A percentile compares a stretch with the other conserved stretches of the same genome.
phyloP scores from a whole-genome alignment of 2,113 vertebrate species.

The Otolemur garnettii region DNA sequence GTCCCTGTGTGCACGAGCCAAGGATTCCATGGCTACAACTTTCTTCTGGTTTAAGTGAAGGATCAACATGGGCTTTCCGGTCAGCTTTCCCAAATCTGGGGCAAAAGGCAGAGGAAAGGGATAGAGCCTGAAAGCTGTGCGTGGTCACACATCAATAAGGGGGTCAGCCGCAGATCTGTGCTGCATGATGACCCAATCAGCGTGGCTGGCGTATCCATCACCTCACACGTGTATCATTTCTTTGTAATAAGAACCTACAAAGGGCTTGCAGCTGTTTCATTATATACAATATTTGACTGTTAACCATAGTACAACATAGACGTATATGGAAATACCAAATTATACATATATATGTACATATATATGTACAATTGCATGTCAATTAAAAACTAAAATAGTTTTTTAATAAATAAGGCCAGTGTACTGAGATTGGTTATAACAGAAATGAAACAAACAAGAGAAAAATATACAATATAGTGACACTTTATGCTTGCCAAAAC shows the following conservation, averaged over 20 bases:
- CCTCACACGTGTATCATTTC: not conserved
- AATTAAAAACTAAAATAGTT: not conserved
- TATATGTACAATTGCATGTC: not conserved
- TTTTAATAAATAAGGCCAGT: not conserved
- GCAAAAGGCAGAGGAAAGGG: accelerated
- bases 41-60: not conserved
- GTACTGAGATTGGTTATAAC: not conserved
- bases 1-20: accelerated
- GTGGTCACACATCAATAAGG: not conserved
- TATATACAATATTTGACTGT: not conserved
- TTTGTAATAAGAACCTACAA: not conserved
- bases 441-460: not conserved
- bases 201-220: not conserved
- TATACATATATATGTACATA: not conserved
- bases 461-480: not conserved
- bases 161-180: not conserved
- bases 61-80: accelerated
- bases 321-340: not conserved
- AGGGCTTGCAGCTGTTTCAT: not conserved
- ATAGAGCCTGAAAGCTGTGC: no score
- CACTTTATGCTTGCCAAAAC: constrained; percentile 42
- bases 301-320: not conserved
- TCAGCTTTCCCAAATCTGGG: accelerated
- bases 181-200: not conserved
- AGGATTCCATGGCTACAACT: not conserved